Conservation (phyloP, 1,140 invertebrate species). For the Heterodera schachtii region DNA sequence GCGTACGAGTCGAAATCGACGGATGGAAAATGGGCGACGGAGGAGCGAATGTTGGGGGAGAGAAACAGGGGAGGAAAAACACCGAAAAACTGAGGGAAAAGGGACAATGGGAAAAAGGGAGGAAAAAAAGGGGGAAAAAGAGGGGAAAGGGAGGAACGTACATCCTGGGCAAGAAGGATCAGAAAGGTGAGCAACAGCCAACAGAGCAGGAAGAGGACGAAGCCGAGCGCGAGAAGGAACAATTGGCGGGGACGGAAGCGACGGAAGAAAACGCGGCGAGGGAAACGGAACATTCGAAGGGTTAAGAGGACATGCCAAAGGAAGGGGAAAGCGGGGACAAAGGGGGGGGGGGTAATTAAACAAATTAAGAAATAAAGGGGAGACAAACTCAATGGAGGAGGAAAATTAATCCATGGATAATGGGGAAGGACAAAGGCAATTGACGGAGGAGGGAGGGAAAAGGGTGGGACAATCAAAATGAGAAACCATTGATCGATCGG, state of each 20-base stretch:
- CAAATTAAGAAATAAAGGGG: too few relatives aligned
- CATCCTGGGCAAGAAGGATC: conserved; percentile 50
- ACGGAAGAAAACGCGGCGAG: neutral
- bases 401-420: too few relatives aligned
- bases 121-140: neutral
- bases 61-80: neutral
- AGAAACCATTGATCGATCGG: neutral
- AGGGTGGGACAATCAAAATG: neutral
- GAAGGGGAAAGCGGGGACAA: neutral
- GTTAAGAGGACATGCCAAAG: neutral
- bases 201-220: conserved; percentile 45
- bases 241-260: neutral
- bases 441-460: too few relatives aligned
- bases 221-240: conserved; percentile 19
- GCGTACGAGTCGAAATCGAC: conserved; percentile 39
- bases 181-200: conserved; percentile 50
- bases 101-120: too few relatives aligned
- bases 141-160: neutral
- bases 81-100: too few relatives aligned
- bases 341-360: neutral
- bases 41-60: neutral
- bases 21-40: conserved; percentile 10
- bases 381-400: too few relatives aligned
- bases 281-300: neutral
- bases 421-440: neutral